Conservation (phyloP, 2,888 invertebrate species). For the Acheta domesticus region DNA sequence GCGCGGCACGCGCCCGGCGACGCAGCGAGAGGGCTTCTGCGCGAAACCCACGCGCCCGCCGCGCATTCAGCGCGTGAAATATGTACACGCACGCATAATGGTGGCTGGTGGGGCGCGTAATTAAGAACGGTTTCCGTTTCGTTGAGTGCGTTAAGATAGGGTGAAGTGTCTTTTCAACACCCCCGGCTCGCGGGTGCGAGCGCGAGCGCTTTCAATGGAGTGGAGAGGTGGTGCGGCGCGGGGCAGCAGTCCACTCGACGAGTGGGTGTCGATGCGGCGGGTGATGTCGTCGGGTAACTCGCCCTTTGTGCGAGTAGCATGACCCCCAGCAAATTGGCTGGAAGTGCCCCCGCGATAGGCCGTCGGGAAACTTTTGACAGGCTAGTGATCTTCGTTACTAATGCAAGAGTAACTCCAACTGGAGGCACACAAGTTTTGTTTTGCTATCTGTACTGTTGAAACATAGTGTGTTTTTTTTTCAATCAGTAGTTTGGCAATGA, state of each 20-base stretch:
- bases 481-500: too few relatives aligned
- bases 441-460: too few relatives aligned
- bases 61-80: background rate
- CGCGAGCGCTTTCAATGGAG: background rate
- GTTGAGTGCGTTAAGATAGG: background rate
- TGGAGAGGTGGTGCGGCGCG: background rate
- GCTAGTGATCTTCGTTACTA: too few relatives aligned
- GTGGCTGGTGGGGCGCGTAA: background rate
- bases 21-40: background rate
- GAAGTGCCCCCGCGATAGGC: too few relatives aligned
- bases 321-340: too few relatives aligned
- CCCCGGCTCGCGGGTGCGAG: too few relatives aligned
- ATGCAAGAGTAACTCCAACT: too few relatives aligned
- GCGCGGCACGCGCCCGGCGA: background rate
- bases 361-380: too few relatives aligned
- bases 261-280: background rate
- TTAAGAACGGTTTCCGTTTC: constrained; percentile 3
- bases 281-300: background rate
- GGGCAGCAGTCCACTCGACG: background rate
- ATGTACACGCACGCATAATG: background rate
- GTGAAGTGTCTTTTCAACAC: background rate
- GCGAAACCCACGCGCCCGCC: background rate
- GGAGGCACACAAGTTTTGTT: too few relatives aligned
- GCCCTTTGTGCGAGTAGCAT: too few relatives aligned
- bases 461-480: too few relatives aligned